Evolutionary conservation across 2,797 vertebrate species (phyloP).

Genomic region (Benthosema pterotum): DNA sequence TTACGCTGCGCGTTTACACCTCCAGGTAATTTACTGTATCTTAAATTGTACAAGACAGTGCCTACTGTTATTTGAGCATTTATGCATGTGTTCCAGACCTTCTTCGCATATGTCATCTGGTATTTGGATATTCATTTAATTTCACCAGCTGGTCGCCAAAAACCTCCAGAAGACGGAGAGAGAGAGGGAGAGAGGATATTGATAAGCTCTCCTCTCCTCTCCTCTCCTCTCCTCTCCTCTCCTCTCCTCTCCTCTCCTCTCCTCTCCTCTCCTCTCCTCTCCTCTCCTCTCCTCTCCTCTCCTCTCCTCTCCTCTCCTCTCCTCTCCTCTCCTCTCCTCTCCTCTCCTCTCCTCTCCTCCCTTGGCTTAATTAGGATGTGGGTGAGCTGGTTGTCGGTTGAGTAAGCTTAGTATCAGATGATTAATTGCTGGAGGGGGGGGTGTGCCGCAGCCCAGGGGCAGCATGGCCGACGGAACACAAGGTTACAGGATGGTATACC

Average conservation of each 20-base stretch:
- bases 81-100: conserved; percentile 8
- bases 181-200: background rate
- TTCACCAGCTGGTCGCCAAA: background rate
- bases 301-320: conserved; percentile 14
- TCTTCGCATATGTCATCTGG: conserved; percentile 4
- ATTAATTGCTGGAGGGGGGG: conserved; percentile 80
- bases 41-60: conserved; percentile 20
- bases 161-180: background rate
- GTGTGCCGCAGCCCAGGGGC: conserved; percentile 71
- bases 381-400: conserved; percentile 75
- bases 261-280: conserved; percentile 20
- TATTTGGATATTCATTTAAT: background rate
- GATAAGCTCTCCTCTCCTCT: conserved; percentile 18
- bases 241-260: background rate
- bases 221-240: background rate
- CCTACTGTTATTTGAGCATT: conserved; percentile 12
- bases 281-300: conserved; percentile 18
- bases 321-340: conserved; percentile 12
- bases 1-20: background rate
- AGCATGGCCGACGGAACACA: conserved; percentile 72
- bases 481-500: conserved; percentile 72
- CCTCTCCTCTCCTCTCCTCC: conserved; percentile 1
- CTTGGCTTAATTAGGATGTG: conserved; percentile 80
- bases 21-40: conserved; percentile 10
- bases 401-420: conserved; percentile 84